These are phyloP conservation scores for Crenuchus spilurus DNA, from an alignment of 2,797 vertebrate genomes.

Conservation along the genomic window DNA sequence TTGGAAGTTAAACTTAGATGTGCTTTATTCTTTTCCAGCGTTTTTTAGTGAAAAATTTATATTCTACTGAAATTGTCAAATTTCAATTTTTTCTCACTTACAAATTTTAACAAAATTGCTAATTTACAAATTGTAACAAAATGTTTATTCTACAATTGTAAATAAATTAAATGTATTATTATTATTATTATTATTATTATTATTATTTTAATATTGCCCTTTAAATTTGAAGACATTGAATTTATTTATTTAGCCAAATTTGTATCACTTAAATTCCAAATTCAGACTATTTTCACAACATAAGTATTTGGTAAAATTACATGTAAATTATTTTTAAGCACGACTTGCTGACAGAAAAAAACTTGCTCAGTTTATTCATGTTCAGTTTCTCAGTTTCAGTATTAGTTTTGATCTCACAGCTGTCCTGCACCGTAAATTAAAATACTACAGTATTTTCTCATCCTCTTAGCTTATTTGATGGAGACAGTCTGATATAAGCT, in stretches of 20 bases:
- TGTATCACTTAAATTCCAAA: no score
- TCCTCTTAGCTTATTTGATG: conserved; percentile 47
- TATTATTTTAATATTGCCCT: background rate
- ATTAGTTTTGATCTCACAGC: conserved; percentile 73
- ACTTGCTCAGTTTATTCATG: conserved; percentile 51
- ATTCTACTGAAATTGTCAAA: no score
- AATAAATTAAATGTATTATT: no score
- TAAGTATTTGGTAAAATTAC: background rate
- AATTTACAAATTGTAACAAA: no score
- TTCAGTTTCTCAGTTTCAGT: conserved; percentile 74
- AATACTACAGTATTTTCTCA: conserved; percentile 53
- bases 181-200: background rate
- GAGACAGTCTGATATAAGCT: conserved; percentile 23
- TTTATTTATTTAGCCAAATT: no score
- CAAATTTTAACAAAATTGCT: no score
- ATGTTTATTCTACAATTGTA: no score
- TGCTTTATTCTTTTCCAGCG: no score
- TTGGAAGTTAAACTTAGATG: no score
- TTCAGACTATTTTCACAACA: background rate
- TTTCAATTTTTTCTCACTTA: no score
- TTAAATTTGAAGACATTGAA: no score
- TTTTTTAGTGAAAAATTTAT: no score
- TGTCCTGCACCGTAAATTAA: conserved; percentile 70
- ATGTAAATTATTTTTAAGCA: background rate
- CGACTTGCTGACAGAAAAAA: background rate